Conservation (phyloP, 2,113 vertebrate species). For the Lipophrys pholis region DNA sequence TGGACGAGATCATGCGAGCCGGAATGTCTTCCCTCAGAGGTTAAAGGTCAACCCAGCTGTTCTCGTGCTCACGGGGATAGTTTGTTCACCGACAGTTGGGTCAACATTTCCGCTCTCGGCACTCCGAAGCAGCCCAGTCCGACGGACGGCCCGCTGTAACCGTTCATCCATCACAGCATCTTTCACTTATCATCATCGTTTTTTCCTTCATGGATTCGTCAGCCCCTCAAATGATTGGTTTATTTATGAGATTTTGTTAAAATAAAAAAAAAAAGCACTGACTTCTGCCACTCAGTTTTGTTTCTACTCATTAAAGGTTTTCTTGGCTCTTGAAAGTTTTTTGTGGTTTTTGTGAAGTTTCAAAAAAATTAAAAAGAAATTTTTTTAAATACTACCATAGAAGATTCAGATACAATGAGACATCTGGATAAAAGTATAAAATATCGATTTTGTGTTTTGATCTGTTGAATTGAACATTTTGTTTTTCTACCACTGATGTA, state of each 20-base stretch:
- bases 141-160: conserved; percentile 26
- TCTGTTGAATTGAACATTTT: too few species aligned
- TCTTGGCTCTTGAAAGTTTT: conserved; percentile 66
- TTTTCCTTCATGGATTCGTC: conserved; percentile 63
- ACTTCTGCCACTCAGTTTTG: conserved; percentile 71
- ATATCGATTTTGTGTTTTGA: too few species aligned
- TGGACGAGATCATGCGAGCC: conserved; percentile 98
- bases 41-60: conserved; percentile 76
- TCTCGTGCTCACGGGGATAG: conserved; percentile 39
- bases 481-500: too few species aligned
- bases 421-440: too few species aligned
- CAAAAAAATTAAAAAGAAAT: too few species aligned
- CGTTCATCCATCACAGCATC: conserved; percentile 36
- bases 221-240: conserved; percentile 71
- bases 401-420: too few species aligned
- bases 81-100: conserved; percentile 42
- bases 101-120: conserved; percentile 38
- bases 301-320: conserved; percentile 87
- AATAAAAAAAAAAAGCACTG: conserved; percentile 73
- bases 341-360: conserved; percentile 16
- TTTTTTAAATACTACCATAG: too few species aligned
- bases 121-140: conserved; percentile 51
- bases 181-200: conserved; percentile 54
- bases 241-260: conserved; percentile 89
- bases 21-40: conserved; percentile 98